Evolutionary conservation across 2,888 invertebrate species (phyloP).

Genomic region (Merodon equestris): DNA sequence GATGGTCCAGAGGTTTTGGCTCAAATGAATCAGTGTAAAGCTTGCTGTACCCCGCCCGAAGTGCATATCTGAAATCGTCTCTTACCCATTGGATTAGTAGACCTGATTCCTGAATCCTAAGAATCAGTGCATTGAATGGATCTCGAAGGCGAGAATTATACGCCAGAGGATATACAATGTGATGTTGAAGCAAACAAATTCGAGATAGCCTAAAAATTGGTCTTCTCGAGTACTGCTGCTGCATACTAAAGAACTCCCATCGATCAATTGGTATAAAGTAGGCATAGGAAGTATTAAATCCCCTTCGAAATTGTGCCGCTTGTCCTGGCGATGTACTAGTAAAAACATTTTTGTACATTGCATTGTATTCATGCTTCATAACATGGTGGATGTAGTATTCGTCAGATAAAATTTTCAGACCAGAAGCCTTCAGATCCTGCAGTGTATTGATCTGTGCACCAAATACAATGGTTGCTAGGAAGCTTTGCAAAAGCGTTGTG

Average conservation of each 20-base stretch:
- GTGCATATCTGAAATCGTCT: slow-evolving; percentile 15
- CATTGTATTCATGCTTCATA: slow-evolving; percentile 37
- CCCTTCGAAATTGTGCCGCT: slow-evolving; percentile 71
- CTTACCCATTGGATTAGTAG: slow-evolving; percentile 10
- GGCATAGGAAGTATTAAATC: slow-evolving; percentile 71
- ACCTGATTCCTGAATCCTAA: slow-evolving; percentile 8
- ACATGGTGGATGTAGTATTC: slow-evolving; percentile 49
- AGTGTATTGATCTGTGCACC: slow-evolving; percentile 71
- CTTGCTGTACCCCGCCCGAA: slow-evolving; percentile 13
- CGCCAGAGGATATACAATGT: slow-evolving; percentile 71
- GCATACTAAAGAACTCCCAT: slow-evolving; percentile 73
- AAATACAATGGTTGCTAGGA: slow-evolving; percentile 15
- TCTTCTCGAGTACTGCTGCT: slow-evolving; percentile 70
- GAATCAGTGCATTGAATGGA: neutral
- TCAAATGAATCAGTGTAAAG: neutral
- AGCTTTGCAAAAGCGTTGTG: slow-evolving; percentile 13
- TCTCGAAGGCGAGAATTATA: slow-evolving; percentile 9
- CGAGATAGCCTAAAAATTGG: slow-evolving; percentile 72
- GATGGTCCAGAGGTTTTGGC: neutral
- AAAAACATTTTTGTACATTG: slow-evolving; percentile 69
- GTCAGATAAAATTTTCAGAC: slow-evolving; percentile 70
- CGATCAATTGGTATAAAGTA: slow-evolving; percentile 73
- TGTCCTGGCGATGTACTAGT: slow-evolving; percentile 52
- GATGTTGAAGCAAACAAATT: slow-evolving; percentile 74
- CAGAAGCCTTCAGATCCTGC: slow-evolving; percentile 72